Conservation (phyloP, 1,140 invertebrate species). For the Drosophila albomicans region DNA sequence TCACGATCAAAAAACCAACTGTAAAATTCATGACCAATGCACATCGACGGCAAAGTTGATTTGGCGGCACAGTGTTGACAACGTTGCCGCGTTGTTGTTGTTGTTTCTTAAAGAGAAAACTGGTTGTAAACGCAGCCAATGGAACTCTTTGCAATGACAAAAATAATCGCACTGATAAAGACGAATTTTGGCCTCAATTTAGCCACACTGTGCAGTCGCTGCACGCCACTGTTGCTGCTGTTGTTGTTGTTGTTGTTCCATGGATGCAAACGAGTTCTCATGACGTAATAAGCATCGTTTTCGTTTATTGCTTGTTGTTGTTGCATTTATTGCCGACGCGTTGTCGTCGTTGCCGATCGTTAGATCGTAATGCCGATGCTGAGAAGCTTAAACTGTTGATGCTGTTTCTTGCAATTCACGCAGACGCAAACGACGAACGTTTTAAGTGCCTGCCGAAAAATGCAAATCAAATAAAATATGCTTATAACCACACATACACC, state of each 20-base stretch:
- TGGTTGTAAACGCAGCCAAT: conserved; percentile 37
- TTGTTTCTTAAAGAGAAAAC: conserved; percentile 26
- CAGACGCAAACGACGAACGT: conserved; percentile 40
- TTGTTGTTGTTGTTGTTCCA: not conserved
- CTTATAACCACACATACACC: not conserved
- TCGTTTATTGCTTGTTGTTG: conserved; percentile 31
- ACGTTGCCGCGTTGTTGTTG: conserved; percentile 1
- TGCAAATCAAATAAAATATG: conserved; percentile 42
- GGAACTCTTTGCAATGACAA: conserved; percentile 59
- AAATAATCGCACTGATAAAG: conserved; percentile 75
- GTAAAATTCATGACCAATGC: conserved; percentile 71
- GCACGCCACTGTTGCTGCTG: conserved; percentile 1
- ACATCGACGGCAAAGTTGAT: conserved; percentile 24
- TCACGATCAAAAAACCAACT: conserved; percentile 71
- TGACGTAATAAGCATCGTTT: conserved; percentile 68
- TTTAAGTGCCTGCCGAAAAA: conserved; percentile 49
- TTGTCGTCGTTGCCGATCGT: conserved; percentile 8
- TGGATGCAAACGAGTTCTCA: conserved; percentile 77
- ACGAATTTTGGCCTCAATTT: conserved; percentile 59
- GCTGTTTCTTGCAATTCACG: conserved; percentile 61
- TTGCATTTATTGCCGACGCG: conserved; percentile 22
- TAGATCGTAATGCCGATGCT: not conserved
- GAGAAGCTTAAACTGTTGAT: conserved; percentile 12
- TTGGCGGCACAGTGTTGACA: conserved; percentile 7
- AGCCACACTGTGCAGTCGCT: conserved; percentile 49